These are phyloP conservation scores for Gibbula magus DNA, from an alignment of 2,888 invertebrate species.

Conservation along the genomic window DNA sequence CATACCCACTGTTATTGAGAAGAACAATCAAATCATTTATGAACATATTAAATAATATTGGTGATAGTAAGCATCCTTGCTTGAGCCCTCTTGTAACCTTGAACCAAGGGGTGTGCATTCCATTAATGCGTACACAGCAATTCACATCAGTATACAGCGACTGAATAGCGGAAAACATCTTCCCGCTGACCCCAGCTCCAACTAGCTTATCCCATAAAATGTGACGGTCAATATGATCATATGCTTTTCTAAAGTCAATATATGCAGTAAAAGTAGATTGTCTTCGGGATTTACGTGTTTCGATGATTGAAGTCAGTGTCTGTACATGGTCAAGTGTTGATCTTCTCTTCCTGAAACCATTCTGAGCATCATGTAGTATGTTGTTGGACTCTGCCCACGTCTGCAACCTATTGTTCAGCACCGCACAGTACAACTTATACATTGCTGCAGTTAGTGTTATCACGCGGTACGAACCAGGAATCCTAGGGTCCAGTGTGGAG, in stretches of 20 bases:
- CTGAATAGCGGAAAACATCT: neutral
- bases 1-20: neutral
- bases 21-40: constrained; percentile 2
- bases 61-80: constrained; percentile 21
- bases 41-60: neutral
- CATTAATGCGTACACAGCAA: neutral
- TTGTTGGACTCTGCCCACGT: neutral
- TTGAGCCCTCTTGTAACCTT: neutral
- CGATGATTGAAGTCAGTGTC: neutral
- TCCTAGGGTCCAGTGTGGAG: neutral
- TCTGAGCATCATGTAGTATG: neutral
- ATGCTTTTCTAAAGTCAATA: neutral
- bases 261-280: neutral
- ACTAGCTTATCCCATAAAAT: neutral
- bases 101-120: constrained; percentile 7
- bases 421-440: constrained; percentile 1
- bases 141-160: neutral
- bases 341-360: neutral
- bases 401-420: neutral
- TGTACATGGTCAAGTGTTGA: neutral
- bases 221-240: neutral
- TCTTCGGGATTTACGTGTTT: neutral
- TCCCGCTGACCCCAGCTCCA: neutral
- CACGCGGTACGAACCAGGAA: neutral
- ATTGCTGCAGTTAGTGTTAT: neutral